These are phyloP conservation scores for Eriosoma lanigerum DNA, from an alignment of 1,140 invertebrate species.

Conservation along the genomic window DNA sequence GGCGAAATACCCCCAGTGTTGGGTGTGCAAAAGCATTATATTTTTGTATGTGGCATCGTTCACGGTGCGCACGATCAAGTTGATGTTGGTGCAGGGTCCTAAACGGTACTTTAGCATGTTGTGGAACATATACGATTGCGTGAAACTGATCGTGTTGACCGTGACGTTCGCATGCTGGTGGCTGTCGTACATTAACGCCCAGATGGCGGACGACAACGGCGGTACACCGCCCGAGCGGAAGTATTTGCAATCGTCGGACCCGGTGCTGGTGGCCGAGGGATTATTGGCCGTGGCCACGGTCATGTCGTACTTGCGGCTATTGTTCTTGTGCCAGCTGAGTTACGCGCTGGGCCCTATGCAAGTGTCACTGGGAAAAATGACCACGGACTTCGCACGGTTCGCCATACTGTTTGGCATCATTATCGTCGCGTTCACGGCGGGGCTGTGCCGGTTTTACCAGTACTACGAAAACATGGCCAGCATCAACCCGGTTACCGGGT, in stretches of 20 bases:
- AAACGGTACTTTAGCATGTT: constrained; percentile 16
- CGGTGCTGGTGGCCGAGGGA: constrained; percentile 71
- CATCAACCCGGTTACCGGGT: constrained; percentile 61
- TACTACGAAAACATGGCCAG: constrained; percentile 67
- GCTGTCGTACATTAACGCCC: neutral
- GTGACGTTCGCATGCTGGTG: neutral
- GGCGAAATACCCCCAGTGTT: constrained; percentile 7
- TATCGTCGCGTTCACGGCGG: constrained; percentile 64
- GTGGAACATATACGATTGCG: constrained; percentile 44
- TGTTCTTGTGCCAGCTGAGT: constrained; percentile 64
- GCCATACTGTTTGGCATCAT: constrained; percentile 63
- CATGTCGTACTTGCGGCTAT: constrained; percentile 66
- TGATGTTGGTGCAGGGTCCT: constrained; percentile 12
- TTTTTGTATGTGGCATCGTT: neutral
- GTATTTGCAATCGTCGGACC: constrained; percentile 71
- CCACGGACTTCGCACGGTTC: constrained; percentile 63
- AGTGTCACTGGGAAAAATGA: constrained; percentile 66
- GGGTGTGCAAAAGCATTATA: neutral
- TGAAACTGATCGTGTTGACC: neutral
- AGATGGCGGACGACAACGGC: neutral
- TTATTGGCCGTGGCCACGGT: constrained; percentile 73
- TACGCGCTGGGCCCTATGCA: constrained; percentile 66
- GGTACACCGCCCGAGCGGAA: neutral
- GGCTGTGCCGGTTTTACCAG: constrained; percentile 61
- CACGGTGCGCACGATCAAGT: neutral